phyloP scores from a whole-genome alignment of 2,113 vertebrate genomes.

The Tenrec ecaudatus region DNA sequence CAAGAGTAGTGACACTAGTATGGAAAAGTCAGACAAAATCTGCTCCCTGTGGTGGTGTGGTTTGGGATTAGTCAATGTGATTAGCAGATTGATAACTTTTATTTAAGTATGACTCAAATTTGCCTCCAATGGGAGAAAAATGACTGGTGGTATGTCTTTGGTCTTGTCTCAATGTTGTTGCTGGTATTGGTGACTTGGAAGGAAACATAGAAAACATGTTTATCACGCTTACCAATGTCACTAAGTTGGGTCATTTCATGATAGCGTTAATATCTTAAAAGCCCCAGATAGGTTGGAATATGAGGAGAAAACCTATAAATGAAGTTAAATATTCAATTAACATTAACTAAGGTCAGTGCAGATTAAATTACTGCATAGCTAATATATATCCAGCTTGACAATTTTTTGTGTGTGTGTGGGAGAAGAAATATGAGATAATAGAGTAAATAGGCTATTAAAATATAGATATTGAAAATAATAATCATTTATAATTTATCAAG shows the following conservation, averaged over 20 bases:
- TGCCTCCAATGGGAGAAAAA: background rate
- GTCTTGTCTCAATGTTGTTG: background rate
- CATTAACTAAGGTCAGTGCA: slow-evolving; percentile 11
- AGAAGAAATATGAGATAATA: background rate
- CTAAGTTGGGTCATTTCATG: background rate
- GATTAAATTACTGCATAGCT: slow-evolving; percentile 15
- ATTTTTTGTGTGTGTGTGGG: background rate
- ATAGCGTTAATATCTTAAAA: background rate
- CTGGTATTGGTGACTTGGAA: slow-evolving; percentile 30
- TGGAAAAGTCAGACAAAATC: background rate
- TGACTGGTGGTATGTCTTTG: background rate
- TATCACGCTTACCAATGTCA: background rate
- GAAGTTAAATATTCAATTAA: slow-evolving; percentile 33
- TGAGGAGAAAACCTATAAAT: slow-evolving; percentile 39
- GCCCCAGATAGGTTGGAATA: slow-evolving; percentile 14
- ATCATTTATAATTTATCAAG: too few relatives aligned
- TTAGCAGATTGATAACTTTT: background rate
- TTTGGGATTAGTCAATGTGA: background rate
- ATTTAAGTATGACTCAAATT: background rate
- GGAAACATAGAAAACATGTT: background rate
- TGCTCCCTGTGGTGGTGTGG: background rate
- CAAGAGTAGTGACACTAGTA: background rate
- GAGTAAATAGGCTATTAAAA: background rate
- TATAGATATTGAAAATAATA: background rate
- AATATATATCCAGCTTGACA: background rate